Conservation (phyloP, 2,113 vertebrate genomes). For the Callocephalon fimbriatum region DNA sequence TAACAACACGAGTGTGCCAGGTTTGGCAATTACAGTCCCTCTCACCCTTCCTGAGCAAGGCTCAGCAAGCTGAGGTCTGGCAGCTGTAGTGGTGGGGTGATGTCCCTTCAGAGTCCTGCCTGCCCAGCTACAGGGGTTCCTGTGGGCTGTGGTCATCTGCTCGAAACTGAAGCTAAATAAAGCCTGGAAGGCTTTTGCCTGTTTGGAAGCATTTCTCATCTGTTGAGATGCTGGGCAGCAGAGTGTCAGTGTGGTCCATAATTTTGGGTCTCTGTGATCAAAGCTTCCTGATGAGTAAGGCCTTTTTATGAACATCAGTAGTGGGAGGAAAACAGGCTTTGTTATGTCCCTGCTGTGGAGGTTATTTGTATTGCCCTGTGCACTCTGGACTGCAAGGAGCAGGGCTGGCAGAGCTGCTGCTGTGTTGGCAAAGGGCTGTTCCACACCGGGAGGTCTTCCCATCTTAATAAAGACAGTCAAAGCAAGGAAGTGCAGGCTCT, state of each 20-base stretch:
- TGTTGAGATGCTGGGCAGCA: not conserved
- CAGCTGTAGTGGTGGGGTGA: accelerated
- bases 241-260: not conserved
- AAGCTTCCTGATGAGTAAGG: not conserved
- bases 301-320: not conserved
- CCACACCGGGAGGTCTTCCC: not conserved
- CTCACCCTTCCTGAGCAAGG: accelerated
- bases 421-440: not conserved
- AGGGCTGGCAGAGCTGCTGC: not conserved
- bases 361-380: not conserved
- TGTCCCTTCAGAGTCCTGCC: not conserved
- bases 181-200: not conserved
- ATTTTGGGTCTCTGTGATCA: not conserved
- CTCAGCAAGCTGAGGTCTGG: not conserved
- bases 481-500: not conserved
- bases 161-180: not conserved
- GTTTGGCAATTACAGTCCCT: not conserved
- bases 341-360: not conserved
- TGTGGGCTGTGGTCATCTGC: not conserved
- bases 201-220: not conserved
- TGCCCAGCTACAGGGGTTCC: not conserved
- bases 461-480: not conserved
- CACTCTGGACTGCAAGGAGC: not conserved
- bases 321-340: not conserved
- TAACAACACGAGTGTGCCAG: not conserved